Evolutionary conservation across 2,888 invertebrate genomes (phyloP).

Genomic region (Megamerina dolium): DNA sequence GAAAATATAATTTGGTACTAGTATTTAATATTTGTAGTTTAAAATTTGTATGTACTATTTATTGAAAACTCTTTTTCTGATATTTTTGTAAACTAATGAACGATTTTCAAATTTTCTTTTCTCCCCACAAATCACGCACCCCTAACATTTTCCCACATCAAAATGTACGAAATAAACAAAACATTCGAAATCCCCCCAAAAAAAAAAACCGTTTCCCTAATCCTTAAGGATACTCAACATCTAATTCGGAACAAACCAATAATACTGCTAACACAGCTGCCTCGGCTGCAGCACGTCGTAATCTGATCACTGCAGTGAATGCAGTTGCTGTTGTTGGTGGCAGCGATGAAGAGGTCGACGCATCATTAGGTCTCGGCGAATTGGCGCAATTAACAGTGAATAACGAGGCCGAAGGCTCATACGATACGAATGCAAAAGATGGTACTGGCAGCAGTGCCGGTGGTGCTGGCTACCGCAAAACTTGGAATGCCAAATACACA

Average conservation of each 20-base stretch:
- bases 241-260: slow-evolving; percentile 28
- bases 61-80: no score
- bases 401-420: slow-evolving; percentile 92
- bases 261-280: slow-evolving; percentile 26
- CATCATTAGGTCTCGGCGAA: slow-evolving; percentile 85
- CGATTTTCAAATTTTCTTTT: no score
- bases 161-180: no score
- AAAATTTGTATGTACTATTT: no score
- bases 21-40: no score
- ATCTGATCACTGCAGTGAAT: slow-evolving; percentile 33
- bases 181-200: no score
- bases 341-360: slow-evolving; percentile 59
- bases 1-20: no score
- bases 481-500: slow-evolving; percentile 96
- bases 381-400: slow-evolving; percentile 93
- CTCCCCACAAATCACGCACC: no score
- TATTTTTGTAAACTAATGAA: no score
- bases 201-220: no score
- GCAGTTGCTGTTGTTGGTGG: slow-evolving; percentile 29
- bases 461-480: slow-evolving; percentile 77
- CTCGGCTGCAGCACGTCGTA: slow-evolving; percentile 25
- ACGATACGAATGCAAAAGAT: slow-evolving; percentile 75
- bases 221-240: slow-evolving; percentile 26
- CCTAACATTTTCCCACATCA: no score
- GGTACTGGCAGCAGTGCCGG: slow-evolving; percentile 39